Percentiles rank a stretch among this genome's conserved stretches.
These are phyloP conservation scores for Muntiacus reevesi DNA, from an alignment of 2,113 vertebrate species.

Conservation along the genomic window DNA sequence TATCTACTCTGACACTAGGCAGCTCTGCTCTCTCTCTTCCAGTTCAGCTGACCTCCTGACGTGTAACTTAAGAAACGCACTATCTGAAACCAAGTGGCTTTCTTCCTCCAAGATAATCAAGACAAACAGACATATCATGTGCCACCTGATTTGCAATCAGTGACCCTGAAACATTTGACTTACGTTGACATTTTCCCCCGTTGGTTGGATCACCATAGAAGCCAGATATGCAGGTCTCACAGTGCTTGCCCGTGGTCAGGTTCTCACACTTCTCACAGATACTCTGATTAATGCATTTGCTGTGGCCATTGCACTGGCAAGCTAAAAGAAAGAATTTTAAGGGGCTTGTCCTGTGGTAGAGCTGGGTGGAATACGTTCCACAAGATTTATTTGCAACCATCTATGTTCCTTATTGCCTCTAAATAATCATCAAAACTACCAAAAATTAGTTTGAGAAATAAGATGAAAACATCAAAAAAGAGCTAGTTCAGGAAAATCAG, in stretches of 20 bases:
- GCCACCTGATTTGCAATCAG: background rate
- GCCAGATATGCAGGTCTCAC: slow-evolving; percentile 95
- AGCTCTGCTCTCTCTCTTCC: background rate
- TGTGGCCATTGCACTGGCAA: slow-evolving; percentile 98
- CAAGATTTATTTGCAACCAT: background rate
- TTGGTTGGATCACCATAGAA: slow-evolving; percentile 98
- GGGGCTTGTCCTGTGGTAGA: background rate
- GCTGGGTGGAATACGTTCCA: background rate
- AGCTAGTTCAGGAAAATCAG: background rate
- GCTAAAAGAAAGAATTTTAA: slow-evolving; percentile 79
- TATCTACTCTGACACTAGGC: background rate
- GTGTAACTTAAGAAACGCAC: background rate
- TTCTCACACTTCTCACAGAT: slow-evolving; percentile 96
- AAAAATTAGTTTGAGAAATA: slow-evolving; percentile 30
- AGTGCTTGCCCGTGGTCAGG: slow-evolving; percentile 94
- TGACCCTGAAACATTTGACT: slow-evolving; percentile 75
- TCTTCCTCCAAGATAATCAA: background rate
- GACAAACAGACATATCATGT: background rate
- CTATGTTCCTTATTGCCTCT: background rate
- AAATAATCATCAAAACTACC: background rate
- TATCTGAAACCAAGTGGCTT: background rate
- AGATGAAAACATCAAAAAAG: background rate
- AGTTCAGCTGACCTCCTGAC: background rate
- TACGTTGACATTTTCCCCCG: slow-evolving; percentile 95
- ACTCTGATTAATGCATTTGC: slow-evolving; percentile 94